These are phyloP conservation scores for Syngnathus rostellatus DNA, from an alignment of 2,797 vertebrate species.

Conservation along the genomic window DNA sequence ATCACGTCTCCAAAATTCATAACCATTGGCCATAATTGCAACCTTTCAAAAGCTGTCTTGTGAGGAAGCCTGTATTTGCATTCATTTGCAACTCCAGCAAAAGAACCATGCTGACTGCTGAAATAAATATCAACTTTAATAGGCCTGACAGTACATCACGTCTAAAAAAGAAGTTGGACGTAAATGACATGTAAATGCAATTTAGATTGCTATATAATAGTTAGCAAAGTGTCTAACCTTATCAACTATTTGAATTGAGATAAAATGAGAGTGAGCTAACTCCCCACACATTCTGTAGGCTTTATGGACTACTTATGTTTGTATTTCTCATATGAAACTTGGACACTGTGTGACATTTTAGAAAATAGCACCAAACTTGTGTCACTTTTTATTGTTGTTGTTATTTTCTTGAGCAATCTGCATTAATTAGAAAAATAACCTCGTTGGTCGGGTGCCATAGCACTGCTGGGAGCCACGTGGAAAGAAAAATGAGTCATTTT, in stretches of 20 bases:
- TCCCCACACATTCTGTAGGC: slow-evolving; percentile 24
- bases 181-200: slow-evolving; percentile 66
- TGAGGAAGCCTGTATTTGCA: slow-evolving; percentile 50
- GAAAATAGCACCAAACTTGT: not conserved
- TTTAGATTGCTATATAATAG: slow-evolving; percentile 63
- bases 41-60: slow-evolving; percentile 41
- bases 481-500: slow-evolving; percentile 48
- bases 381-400: not conserved
- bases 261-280: slow-evolving; percentile 13
- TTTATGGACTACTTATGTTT: not conserved
- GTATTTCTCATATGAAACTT: not conserved
- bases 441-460: not conserved
- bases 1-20: slow-evolving; percentile 24
- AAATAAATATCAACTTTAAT: slow-evolving; percentile 45
- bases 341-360: not conserved
- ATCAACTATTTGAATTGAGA: slow-evolving; percentile 52
- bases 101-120: slow-evolving; percentile 48
- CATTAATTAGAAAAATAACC: not conserved
- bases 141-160: slow-evolving; percentile 22
- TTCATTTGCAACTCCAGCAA: slow-evolving; percentile 55
- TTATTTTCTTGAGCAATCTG: not conserved
- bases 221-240: slow-evolving; percentile 52
- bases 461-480: slow-evolving; percentile 5
- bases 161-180: slow-evolving; percentile 50
- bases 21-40: slow-evolving; percentile 29